Evolutionary conservation across 2,113 vertebrate species (phyloP).

Genomic region (Mellivora capensis): DNA sequence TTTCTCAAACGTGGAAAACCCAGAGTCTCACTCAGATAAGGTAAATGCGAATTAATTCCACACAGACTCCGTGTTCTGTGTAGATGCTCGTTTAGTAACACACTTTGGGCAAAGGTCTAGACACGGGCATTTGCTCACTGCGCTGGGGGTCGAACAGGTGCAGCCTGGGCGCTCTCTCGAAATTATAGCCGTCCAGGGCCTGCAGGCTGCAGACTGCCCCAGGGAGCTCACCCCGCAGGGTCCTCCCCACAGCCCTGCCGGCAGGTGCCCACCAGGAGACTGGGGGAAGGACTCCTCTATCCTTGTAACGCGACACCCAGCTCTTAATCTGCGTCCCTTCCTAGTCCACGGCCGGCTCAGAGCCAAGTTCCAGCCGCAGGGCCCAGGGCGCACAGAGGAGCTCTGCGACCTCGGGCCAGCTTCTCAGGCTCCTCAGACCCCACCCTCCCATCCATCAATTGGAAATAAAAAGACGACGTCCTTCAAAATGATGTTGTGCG

Average conservation of each 20-base stretch:
- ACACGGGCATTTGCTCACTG: not conserved
- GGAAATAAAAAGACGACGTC: not conserved
- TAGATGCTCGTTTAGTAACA: not conserved
- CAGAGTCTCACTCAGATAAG: not conserved
- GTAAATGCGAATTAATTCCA: not conserved
- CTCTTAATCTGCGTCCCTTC: not conserved
- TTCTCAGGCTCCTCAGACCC: not conserved
- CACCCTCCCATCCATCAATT: not conserved
- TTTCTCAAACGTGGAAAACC: not conserved
- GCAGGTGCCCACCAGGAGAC: not conserved
- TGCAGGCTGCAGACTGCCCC: not conserved
- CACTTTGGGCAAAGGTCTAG: no score
- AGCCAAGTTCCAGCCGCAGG: not conserved
- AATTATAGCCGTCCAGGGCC: not conserved
- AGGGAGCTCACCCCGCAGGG: not conserved
- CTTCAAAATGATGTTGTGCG: not conserved
- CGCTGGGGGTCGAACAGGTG: not conserved
- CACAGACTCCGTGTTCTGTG: not conserved
- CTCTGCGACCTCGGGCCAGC: not conserved
- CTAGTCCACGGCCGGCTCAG: not conserved
- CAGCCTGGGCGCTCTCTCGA: not conserved
- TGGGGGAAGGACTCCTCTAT: not conserved
- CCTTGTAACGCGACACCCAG: not conserved
- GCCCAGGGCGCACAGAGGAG: not conserved
- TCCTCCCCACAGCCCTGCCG: not conserved